Conservation (phyloP, 2,113 vertebrate species). For the Ptyas mucosa region DNA sequence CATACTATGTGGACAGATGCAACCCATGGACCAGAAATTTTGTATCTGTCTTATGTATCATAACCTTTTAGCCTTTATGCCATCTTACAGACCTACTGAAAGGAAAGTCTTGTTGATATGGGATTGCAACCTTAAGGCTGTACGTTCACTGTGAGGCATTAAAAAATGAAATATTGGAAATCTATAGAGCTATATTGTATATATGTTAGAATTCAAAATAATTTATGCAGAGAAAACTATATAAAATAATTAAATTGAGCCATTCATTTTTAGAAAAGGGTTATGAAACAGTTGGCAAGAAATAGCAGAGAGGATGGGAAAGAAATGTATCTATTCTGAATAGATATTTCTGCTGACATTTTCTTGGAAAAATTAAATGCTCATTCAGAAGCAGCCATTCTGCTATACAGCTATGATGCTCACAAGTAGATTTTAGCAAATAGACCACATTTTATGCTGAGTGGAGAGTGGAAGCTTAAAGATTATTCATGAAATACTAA, state of each 20-base stretch:
- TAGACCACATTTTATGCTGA: conserved; percentile 61
- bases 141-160: conserved; percentile 64
- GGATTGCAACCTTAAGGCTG: conserved; percentile 46
- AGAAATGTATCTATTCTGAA: conserved; percentile 65
- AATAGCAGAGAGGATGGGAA: conserved; percentile 55
- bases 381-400: conserved; percentile 49
- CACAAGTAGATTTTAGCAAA: conserved; percentile 56
- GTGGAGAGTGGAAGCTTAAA: conserved; percentile 48
- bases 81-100: neutral
- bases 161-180: conserved; percentile 75
- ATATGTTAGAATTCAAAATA: conserved; percentile 76
- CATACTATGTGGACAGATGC: conserved; percentile 54
- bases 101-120: neutral
- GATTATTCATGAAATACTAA: conserved; percentile 65
- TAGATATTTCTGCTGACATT: conserved; percentile 71
- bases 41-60: conserved; percentile 46
- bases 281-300: conserved; percentile 69
- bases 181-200: conserved; percentile 81
- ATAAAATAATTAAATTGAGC: conserved; percentile 69
- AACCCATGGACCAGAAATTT: conserved; percentile 51
- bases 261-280: conserved; percentile 71
- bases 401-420: conserved; percentile 54
- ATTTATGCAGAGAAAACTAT: conserved; percentile 76
- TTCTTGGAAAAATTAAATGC: conserved; percentile 64
- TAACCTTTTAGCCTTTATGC: conserved; percentile 29